These are phyloP conservation scores for Agonopterix arenella DNA, from an alignment of 2,888 invertebrate genomes.

Conservation along the genomic window DNA sequence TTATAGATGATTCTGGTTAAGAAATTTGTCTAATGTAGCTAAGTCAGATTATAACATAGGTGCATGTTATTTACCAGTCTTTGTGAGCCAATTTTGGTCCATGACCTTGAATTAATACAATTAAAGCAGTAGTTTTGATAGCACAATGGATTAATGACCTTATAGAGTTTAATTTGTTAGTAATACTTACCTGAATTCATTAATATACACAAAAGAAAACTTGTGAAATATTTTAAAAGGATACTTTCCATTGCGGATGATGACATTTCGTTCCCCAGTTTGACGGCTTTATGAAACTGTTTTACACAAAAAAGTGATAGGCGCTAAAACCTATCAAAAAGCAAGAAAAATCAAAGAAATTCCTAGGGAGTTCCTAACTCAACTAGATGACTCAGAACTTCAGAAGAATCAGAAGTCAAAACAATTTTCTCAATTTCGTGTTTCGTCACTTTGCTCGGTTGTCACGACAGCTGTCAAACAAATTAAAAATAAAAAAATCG, in stretches of 20 bases:
- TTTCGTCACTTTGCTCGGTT: too few relatives aligned
- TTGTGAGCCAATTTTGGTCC: too few relatives aligned
- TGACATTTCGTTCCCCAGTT: constrained; percentile 93
- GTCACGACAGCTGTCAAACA: neutral
- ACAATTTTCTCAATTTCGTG: constrained; percentile 5
- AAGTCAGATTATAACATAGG: too few relatives aligned
- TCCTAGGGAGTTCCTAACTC: neutral
- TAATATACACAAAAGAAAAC: neutral
- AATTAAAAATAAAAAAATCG: too few relatives aligned
- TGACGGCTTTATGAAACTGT: constrained; percentile 54
- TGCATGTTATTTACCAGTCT: too few relatives aligned
- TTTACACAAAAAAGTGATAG: constrained; percentile 27
- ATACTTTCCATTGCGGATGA: constrained; percentile 94
- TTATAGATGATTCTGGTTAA: too few relatives aligned
- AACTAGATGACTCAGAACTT: constrained; percentile 22
- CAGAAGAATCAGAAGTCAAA: constrained; percentile 21
- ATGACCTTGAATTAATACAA: too few relatives aligned
- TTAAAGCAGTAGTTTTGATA: too few relatives aligned
- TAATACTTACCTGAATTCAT: too few relatives aligned
- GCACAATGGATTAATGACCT: too few relatives aligned
- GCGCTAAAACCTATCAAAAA: constrained; percentile 17
- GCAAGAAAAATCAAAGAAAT: neutral
- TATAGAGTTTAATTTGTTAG: too few relatives aligned
- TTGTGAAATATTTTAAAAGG: constrained; percentile 73
- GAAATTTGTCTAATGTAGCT: too few relatives aligned